phyloP scores from a whole-genome alignment of 2,888 invertebrate genomes.

The Zaprionus lineosus region DNA sequence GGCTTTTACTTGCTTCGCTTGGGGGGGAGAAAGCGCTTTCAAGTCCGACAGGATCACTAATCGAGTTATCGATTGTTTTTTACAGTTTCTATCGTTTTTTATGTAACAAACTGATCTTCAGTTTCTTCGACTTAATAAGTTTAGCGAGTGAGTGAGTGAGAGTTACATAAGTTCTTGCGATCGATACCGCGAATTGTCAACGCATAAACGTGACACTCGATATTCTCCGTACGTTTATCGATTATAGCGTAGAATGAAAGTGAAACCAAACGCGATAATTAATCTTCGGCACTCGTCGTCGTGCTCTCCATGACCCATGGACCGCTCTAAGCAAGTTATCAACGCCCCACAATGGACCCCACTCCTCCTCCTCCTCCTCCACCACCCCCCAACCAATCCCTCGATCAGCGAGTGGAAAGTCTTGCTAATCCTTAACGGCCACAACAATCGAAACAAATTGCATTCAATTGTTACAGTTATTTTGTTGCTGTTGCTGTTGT shows the following conservation, averaged over 20 bases:
- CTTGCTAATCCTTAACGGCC: conserved; percentile 31
- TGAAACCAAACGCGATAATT: conserved; percentile 1
- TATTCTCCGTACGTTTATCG: not conserved
- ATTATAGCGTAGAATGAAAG: not conserved
- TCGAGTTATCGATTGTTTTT: no score
- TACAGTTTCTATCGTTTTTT: no score
- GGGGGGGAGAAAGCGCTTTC: no score
- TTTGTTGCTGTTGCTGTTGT: conserved; percentile 9
- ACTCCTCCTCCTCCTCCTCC: no score
- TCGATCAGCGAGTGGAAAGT: not conserved
- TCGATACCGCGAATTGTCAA: not conserved
- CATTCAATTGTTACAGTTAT: conserved; percentile 33
- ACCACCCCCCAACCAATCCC: no score
- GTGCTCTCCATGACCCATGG: not conserved
- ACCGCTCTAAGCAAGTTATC: conserved; percentile 20
- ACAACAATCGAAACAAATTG: conserved; percentile 37
- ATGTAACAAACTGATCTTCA: no score
- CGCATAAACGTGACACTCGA: not conserved
- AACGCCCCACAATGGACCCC: conserved; percentile 6
- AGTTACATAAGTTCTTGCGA: no score
- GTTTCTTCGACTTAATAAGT: no score
- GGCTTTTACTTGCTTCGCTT: no score
- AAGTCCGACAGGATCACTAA: no score
- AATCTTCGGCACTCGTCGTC: not conserved
- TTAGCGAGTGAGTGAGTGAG: no score